These are phyloP conservation scores for Chlorospingus semifuscus DNA, from an alignment of 2,797 vertebrate genomes.

Conservation along the genomic window DNA sequence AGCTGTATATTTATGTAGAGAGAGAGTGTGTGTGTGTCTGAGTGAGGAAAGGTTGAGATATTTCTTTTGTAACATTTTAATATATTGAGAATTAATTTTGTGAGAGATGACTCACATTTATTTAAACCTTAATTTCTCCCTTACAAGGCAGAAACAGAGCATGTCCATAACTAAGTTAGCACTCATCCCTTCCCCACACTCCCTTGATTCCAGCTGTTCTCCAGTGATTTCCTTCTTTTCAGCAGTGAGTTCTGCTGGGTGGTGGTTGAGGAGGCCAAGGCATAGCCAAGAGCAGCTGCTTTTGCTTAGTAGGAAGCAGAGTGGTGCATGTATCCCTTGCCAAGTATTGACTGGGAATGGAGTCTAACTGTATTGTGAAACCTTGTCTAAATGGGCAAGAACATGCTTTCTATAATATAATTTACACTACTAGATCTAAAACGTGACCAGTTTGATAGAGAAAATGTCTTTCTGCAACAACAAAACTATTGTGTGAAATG, in stretches of 20 bases:
- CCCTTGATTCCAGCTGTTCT: neutral
- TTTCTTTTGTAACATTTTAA: slow-evolving; percentile 40
- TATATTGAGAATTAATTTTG: slow-evolving; percentile 32
- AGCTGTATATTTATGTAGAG: neutral
- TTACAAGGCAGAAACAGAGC: slow-evolving; percentile 54
- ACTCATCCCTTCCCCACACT: neutral
- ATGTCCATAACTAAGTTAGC: slow-evolving; percentile 12
- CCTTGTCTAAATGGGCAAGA: neutral
- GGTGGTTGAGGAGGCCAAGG: neutral
- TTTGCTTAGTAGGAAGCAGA: slow-evolving; percentile 15
- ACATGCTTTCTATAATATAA: neutral
- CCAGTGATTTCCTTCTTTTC: neutral
- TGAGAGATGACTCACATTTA: slow-evolving; percentile 47
- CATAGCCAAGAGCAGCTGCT: slow-evolving; percentile 34
- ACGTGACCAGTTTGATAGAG: neutral
- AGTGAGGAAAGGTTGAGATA: neutral
- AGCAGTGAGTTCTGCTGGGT: neutral
- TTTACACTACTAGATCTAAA: neutral
- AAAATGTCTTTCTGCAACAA: neutral
- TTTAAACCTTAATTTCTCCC: slow-evolving; percentile 53
- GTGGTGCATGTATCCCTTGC: neutral
- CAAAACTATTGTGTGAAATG: neutral
- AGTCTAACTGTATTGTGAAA: slow-evolving; percentile 1
- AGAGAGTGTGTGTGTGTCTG: neutral
- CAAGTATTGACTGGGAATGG: neutral